A percentile compares a stretch with the other conserved stretches of the same genome.
Conservation (phyloP, 2,113 vertebrate species). For the Python bivittatus region DNA sequence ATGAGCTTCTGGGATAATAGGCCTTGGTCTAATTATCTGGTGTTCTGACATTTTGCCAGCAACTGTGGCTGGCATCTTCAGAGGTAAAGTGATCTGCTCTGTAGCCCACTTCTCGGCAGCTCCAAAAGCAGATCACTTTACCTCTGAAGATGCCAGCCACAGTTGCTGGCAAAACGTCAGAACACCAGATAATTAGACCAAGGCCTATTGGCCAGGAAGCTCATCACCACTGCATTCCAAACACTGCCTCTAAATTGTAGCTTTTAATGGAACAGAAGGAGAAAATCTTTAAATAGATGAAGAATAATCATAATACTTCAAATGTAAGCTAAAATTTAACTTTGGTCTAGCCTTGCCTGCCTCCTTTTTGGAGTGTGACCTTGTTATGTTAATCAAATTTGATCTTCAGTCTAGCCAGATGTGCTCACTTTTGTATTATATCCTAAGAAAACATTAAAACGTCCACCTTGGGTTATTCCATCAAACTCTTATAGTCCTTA, state of each 20-base stretch:
- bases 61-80: background rate
- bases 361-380: background rate
- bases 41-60: background rate
- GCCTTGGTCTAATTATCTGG: background rate
- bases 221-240: background rate
- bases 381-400: background rate
- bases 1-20: background rate
- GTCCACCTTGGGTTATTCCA: background rate
- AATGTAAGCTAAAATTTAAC: background rate
- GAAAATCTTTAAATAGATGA: background rate
- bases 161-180: background rate
- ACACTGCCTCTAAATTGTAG: background rate
- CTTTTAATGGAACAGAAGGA: background rate
- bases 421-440: background rate
- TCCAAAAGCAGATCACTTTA: background rate
- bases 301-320: background rate
- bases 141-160: background rate
- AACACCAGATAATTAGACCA: background rate
- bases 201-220: background rate
- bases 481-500: background rate
- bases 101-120: rapidly evolving
- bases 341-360: background rate
- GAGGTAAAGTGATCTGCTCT: background rate
- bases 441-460: background rate
- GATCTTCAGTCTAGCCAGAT: background rate